Base-by-base conservation (phyloP, 2,797 vertebrate species). In the Selene dorsalis region DNA sequence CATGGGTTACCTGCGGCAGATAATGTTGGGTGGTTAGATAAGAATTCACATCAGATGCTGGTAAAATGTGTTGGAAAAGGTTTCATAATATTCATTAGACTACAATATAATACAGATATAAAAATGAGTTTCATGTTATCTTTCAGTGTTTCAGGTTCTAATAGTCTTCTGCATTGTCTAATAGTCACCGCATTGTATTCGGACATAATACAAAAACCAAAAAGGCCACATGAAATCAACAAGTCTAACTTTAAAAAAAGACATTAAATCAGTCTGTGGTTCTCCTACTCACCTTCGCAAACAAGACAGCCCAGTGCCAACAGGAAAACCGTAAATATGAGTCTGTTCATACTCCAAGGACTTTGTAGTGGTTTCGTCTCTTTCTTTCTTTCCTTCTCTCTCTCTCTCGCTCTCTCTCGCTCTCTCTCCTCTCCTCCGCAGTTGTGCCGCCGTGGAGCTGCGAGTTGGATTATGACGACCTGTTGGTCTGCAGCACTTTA, bases 1-100 rank as follows among this genome's bases (percentile, higher is more conserved):
- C 98, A 99, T n/a, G 94, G 96, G 81, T 96, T 97, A 75, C 90
- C 98, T 99, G 81, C 0, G 24, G 50, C 39, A 80, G 7, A 74
- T 0, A 38, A 24, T 2, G 4, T 28, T 18, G 7, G 4, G 26
- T 6, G 6, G 41, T 80, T 57, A 75, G 0, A 57, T 35, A 4
- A 45, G 1, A 66, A 28, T 63, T 64, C 55, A 64, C 18, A 41
- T 55, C 4, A 47, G 50, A 48, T n/a, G 14, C 22, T 1, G 76
- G 26, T n/a, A n/a, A 66, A 61, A 26, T 28, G 3, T 26, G 16
- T 32, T 9, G 32, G 4, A 59, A 47, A 53, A 53, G 14, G 1
- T 17, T 47, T 3, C 35, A 20, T 30, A 20, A 43, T 48, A 20
- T 7, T 18, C 7, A 47, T 7, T 7, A 47, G 16, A 47, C 38